phyloP scores from a whole-genome alignment of 2,888 invertebrate species.

The Seira musarum region DNA sequence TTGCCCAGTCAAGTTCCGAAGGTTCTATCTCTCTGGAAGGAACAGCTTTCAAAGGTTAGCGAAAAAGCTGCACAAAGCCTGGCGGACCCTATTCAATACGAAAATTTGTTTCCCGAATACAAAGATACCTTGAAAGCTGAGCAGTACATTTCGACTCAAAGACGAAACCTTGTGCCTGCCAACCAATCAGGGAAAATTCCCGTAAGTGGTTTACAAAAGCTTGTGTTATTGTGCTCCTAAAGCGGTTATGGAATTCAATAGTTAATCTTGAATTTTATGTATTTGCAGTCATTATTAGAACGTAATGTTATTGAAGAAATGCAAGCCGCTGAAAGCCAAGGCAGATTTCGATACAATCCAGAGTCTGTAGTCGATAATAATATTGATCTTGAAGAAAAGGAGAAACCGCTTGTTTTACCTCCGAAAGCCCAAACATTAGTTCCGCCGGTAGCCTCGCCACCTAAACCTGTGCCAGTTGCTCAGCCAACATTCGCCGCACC shows the following conservation, averaged over 20 bases:
- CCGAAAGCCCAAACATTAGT: constrained; percentile 12
- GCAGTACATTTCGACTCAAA: constrained; percentile 76
- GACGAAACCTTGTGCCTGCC: constrained; percentile 76
- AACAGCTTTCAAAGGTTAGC: constrained; percentile 83
- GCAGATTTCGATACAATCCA: constrained; percentile 73
- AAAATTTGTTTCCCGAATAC: constrained; percentile 94
- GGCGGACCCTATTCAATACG: constrained; percentile 96
- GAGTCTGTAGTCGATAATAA: constrained; percentile 26
- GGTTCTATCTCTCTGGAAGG: constrained; percentile 91
- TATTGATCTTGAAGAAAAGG: constrained; percentile 55
- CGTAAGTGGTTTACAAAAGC: too few relatives aligned
- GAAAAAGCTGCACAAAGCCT: constrained; percentile 94
- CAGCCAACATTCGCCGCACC: constrained; percentile 46
- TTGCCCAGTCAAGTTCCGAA: constrained; percentile 92
- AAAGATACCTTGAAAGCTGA: constrained; percentile 82
- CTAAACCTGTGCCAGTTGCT: constrained; percentile 43
- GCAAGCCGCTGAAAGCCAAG: constrained; percentile 76
- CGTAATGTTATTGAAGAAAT: constrained; percentile 83
- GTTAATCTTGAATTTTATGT: not conserved
- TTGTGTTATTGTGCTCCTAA: too few relatives aligned
- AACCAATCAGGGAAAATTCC: constrained; percentile 74
- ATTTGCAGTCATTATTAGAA: constrained; percentile 77
- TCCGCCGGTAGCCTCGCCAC: constrained; percentile 38
- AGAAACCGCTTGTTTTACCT: constrained; percentile 49
- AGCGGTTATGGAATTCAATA: too few relatives aligned